Evolutionary conservation across 2,797 vertebrate species (phyloP), one percentile per base, ranked within the genome.

Genomic region (Gymnothorax javanicus): DNA sequence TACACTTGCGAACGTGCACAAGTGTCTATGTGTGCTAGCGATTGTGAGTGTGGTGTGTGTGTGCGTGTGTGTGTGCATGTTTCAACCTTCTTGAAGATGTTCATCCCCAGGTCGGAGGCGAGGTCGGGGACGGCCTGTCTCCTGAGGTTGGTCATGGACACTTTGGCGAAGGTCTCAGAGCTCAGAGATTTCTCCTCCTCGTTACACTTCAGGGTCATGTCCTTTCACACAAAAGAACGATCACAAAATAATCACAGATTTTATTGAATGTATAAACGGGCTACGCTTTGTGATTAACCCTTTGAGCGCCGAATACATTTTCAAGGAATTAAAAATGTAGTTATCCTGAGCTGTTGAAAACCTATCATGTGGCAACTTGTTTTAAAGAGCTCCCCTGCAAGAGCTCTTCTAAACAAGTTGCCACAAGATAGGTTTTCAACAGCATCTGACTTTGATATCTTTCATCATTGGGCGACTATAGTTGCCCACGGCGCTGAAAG

Each of bases 31-130:
- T 23, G 62, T 23, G 20, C n/a, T 6, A 4, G 23, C 5, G 62
- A 1, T 17, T 64, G 62, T 23, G 62, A 23, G 62, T 64, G 62
- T 64, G 62, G 62, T 23, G 20, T 64, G 62, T 64, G 62, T 11
- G 59, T 60, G 59, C 4, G 59, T 17, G 33, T 73, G 59, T 52
- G 25, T 82, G 43, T 13, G 13, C 43, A 50, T 7, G 23, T 25
- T 69, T 92, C 92, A 50, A 99, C 99, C 96, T 99, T 99, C 93
- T 99, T 99, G 94, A 99, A 99, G 91, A 99, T 97, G 90, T 97
- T 99, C 95, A 99, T 98, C 83, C 99, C 98, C 89, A 99, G 95
- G 91, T 99, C 99, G 13, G 97, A 96, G 89, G 99, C 96, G 57
- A 99, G 97, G 92, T 99, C 99, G 0, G 99, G 98, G 82, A 99